Evolutionary conservation across 2,888 invertebrate genomes (phyloP), one percentile per base, ranked within the genome.

Genomic region (Oligia strigilis): DNA sequence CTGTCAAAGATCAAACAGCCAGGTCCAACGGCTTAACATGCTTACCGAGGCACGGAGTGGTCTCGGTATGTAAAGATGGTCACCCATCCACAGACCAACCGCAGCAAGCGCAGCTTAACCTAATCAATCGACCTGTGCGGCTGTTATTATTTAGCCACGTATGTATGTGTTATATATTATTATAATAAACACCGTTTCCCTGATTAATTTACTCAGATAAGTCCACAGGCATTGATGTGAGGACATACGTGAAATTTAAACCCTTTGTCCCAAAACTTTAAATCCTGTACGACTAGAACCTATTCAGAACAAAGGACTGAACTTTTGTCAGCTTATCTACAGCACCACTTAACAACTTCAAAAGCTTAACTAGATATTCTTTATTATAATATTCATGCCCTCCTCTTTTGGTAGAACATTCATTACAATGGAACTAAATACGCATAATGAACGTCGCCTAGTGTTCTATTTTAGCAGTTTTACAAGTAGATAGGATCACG

Each of bases 401-500:
- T 87, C 93, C 93, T 91, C 85, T 89, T 94, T 94, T 92, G 94
- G 94, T 90, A 86, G 86, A 88, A 91, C 92, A 93, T 94, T 94
- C 91, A 94, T 94, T 94, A 94, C 94, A 94, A 94, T 92, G 92
- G 90, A 92, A 93, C 93, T 93, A 94, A 94, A 94, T 94, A 95
- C 92, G 93, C 93, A 94, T 94, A 94, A 92, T 94, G 94, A 94
- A 93, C 92, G 93, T 93, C 91, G 91, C 88, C 85, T 89, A 83
- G 90, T 90, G 92, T 92, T 93, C 93, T 93, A 94, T 95, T 94
- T 94, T 91, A 95, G 93, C 92, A 94, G 93, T 94, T 94, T 94
- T 92, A 93, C 92, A 85, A 89, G 87, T 88, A 92, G 94, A 95
- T 95, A 94, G 93, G 92, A 94, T 95, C 94, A 92, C 89, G 91